Evolutionary conservation across 2,888 invertebrate genomes (phyloP).

Genomic region (Beris morrisii): DNA sequence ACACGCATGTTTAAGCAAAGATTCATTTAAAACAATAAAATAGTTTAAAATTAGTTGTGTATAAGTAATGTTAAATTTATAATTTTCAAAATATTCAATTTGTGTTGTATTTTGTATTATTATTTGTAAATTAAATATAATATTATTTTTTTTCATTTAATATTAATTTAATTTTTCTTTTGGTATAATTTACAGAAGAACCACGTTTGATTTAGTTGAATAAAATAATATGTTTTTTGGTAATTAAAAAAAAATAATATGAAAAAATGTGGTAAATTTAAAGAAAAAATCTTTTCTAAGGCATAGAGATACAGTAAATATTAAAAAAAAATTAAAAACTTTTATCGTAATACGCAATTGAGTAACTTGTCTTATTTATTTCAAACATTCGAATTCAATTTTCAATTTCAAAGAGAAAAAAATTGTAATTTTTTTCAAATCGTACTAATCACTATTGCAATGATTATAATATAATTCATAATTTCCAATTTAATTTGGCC

Average conservation of each 20-base stretch:
- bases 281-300: slow-evolving; percentile 4
- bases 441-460: slow-evolving; percentile 23
- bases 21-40: too few relatives aligned
- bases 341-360: background rate
- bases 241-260: background rate
- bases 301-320: background rate
- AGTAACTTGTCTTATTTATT: slow-evolving; percentile 2
- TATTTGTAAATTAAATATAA: slow-evolving; percentile 10
- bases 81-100: too few relatives aligned
- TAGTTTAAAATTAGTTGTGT: background rate
- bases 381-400: slow-evolving; percentile 1
- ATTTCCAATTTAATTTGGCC: slow-evolving; percentile 39
- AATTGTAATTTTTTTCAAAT: slow-evolving; percentile 14
- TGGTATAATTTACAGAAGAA: slow-evolving; percentile 41
- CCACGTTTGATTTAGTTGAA: slow-evolving; percentile 38
- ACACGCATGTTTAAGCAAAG: too few relatives aligned
- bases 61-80: too few relatives aligned
- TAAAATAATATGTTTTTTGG: slow-evolving; percentile 17
- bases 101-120: background rate
- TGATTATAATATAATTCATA: slow-evolving; percentile 30
- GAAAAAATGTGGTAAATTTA: too few relatives aligned
- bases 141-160: slow-evolving; percentile 24
- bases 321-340: slow-evolving; percentile 9
- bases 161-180: slow-evolving; percentile 14
- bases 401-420: background rate